A percentile compares a stretch with the other conserved stretches of the same genome.
Evolutionary conservation across 2,888 invertebrate species (phyloP).

Genomic region (Mongoloraphidia duomilia): DNA sequence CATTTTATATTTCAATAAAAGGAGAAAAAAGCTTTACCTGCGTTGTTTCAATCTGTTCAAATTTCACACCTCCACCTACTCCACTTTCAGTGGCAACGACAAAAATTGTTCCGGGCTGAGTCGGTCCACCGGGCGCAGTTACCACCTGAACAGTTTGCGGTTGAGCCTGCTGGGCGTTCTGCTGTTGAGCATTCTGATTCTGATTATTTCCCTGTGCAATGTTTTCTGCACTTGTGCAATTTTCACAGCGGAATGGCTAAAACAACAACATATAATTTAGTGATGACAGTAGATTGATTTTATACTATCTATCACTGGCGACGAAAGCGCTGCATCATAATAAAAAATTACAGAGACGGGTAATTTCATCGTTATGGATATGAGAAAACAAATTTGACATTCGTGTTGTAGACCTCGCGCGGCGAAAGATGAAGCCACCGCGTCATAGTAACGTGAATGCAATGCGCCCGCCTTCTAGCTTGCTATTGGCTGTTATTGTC

Average conservation of each 20-base stretch:
- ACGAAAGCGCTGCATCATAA: no score
- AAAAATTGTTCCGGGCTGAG: conserved; percentile 4
- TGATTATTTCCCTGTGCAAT: conserved; percentile 14
- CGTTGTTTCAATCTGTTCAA: conserved; percentile 2
- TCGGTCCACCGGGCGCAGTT: neutral
- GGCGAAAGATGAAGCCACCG: no score
- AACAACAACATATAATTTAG: neutral
- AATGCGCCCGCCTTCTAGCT: no score
- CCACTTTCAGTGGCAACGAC: conserved; percentile 4
- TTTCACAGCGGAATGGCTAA: conserved; percentile 42
- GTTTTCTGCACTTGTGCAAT: conserved; percentile 44
- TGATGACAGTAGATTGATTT: no score
- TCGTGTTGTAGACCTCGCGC: no score
- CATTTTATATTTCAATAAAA: no score
- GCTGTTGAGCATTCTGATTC: conserved; percentile 3
- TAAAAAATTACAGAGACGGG: no score
- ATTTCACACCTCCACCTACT: conserved; percentile 3
- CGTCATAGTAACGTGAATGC: no score
- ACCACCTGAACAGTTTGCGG: conserved; percentile 4
- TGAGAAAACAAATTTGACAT: no score
- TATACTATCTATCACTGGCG: no score
- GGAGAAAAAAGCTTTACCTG: neutral
- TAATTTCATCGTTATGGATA: no score
- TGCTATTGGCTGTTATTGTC: no score
- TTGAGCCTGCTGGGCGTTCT: conserved; percentile 8